Conservation (phyloP, 2,888 invertebrate genomes). For the Seira ritae region DNA sequence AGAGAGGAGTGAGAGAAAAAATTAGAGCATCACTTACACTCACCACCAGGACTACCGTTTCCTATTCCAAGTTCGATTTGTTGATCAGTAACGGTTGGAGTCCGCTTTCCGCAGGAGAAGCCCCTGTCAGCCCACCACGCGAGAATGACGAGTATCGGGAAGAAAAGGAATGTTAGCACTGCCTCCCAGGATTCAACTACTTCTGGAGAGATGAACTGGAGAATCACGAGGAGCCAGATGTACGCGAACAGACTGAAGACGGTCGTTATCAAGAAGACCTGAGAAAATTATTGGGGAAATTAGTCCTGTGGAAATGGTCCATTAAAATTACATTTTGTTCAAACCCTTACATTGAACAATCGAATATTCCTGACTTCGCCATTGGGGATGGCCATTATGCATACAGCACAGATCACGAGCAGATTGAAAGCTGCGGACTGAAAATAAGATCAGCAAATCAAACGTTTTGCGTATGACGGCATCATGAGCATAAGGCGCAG, state of each 20-base stretch:
- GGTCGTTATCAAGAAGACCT: conserved; percentile 98
- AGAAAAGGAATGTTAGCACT: conserved; percentile 94
- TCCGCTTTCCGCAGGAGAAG: conserved; percentile 81
- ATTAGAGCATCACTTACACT: conserved; percentile 79
- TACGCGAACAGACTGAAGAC: conserved; percentile 99
- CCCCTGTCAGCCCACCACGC: conserved; percentile 97
- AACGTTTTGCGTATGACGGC: too few species aligned
- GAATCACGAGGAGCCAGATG: conserved; percentile 97
- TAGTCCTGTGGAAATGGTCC: conserved; percentile 83
- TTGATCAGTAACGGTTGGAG: conserved; percentile 74
- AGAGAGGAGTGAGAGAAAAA: neutral
- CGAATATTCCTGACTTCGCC: conserved; percentile 92
- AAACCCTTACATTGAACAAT: neutral
- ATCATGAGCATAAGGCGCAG: too few species aligned
- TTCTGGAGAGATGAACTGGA: conserved; percentile 90
- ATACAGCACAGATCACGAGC: conserved; percentile 97
- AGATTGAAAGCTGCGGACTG: conserved; percentile 97
- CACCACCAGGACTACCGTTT: conserved; percentile 87
- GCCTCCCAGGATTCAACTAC: conserved; percentile 99
- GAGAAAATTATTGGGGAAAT: too few species aligned
- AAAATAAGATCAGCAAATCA: too few species aligned
- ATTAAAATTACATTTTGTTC: neutral
- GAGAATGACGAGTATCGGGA: conserved; percentile 96
- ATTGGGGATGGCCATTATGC: conserved; percentile 92
- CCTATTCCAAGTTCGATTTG: conserved; percentile 76